Conservation (phyloP, 2,113 vertebrate genomes). For the Calyptommatus sinebrachiatus region DNA sequence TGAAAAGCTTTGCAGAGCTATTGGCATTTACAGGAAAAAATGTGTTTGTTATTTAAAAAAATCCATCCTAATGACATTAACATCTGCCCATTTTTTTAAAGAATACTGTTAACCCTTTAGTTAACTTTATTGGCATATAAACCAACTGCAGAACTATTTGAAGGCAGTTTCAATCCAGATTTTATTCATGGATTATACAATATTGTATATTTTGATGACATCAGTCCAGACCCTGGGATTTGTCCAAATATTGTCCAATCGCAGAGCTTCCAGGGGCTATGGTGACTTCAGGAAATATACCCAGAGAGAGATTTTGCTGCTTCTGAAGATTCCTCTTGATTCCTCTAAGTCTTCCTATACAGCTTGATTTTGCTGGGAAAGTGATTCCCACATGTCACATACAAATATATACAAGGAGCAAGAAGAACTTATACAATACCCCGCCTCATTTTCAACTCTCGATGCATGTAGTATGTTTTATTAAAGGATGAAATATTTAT, state of each 20-base stretch:
- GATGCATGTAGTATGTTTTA: background rate
- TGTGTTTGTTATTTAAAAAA: slow-evolving; percentile 49
- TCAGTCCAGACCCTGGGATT: too few relatives aligned
- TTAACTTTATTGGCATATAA: slow-evolving; percentile 24
- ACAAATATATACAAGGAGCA: background rate
- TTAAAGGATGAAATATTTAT: too few relatives aligned
- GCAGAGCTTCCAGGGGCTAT: too few relatives aligned
- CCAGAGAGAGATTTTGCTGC: background rate
- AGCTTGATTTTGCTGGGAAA: background rate
- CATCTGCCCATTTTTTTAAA: slow-evolving; percentile 62
- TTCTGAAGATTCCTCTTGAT: background rate
- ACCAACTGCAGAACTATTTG: background rate
- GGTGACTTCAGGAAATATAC: too few relatives aligned
- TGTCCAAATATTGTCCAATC: too few relatives aligned
- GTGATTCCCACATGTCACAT: background rate
- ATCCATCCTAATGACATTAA: slow-evolving; percentile 56
- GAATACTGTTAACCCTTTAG: slow-evolving; percentile 64
- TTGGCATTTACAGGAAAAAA: slow-evolving; percentile 54
- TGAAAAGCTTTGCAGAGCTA: slow-evolving; percentile 41
- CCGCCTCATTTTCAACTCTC: background rate
- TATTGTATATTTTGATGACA: background rate
- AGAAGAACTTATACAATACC: background rate
- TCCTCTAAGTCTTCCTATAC: background rate
- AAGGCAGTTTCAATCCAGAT: background rate
- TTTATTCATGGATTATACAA: background rate